phyloP scores from a whole-genome alignment of 2,888 invertebrate species.

The Meghimatium bilineatum region DNA sequence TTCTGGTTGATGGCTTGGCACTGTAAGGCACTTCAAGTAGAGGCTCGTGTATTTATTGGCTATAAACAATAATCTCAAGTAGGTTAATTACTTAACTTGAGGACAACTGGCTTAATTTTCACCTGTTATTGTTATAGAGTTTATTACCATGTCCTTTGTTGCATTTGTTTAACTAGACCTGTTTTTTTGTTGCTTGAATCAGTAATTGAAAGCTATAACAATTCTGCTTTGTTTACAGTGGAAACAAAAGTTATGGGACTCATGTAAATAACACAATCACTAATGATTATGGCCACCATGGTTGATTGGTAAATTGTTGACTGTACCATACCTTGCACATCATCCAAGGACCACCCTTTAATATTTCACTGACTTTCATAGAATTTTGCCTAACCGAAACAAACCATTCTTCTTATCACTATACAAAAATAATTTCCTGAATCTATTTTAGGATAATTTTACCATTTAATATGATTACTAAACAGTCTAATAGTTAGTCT shows the following conservation, averaged over 20 bases:
- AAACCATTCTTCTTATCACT: background rate
- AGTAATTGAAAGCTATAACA: background rate
- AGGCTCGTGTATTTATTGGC: background rate
- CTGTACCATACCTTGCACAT: background rate
- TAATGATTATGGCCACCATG: background rate
- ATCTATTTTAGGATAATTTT: background rate
- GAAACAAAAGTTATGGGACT: background rate
- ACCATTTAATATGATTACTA: background rate
- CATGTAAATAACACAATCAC: background rate
- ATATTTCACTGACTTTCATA: too few relatives aligned
- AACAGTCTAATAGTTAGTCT: background rate
- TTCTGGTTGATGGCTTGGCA: background rate
- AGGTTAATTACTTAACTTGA: background rate
- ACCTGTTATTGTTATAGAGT: background rate
- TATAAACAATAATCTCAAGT: background rate
- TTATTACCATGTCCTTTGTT: too few relatives aligned
- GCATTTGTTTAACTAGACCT: background rate
- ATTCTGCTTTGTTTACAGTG: slow-evolving; percentile 22
- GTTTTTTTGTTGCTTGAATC: background rate
- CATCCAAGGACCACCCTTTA: background rate
- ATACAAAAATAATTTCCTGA: background rate
- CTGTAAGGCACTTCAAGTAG: background rate
- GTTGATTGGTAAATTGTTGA: background rate
- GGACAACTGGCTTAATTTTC: background rate
- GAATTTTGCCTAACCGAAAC: background rate